Evolutionary conservation across 2,888 invertebrate species (phyloP), one percentile per base, ranked within the genome.

Genomic region (Lomographa bimaculata): DNA sequence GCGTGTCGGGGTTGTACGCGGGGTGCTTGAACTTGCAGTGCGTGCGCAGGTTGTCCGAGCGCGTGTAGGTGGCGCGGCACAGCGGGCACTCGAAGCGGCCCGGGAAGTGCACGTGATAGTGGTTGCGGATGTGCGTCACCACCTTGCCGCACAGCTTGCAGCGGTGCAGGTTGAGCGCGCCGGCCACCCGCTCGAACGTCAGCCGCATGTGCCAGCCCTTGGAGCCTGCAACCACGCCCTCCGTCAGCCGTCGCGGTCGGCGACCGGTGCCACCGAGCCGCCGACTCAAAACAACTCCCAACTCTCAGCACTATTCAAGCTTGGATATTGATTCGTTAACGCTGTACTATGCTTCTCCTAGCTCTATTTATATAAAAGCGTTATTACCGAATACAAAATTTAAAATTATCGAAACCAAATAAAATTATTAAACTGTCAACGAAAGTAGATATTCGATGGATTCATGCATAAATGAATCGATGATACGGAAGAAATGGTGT

Each of bases 171-270:
- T 96, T 96, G 89, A 95, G 94, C 91, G 95, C 95, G 90, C 96
- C 96, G 90, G 95, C 95, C 91, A 96, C 93, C 80, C 96, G 95
- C 93, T 96, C 96, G 92, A 96, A 96, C 90, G 96, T 96, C 91
- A 96, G 94, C 92, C 96, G 95, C 96, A 96, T 96, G 92, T 96
- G 96, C 95, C 96, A 96, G 93, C 95, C 95, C 94, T 95, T 95
- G 89, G 96, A 95, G 94, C 96, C 96, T 96, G 94, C 92, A 94
- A 94, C 90, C 91, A 14, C 14, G 14, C 14, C 4, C 14, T 14
- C 2, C 14, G 3, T 14, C 14, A 2, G 14, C 14, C 2, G 3
- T 4, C 14, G 14, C 14, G n/a, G n/a, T n/a, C n/a, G n/a, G 14
- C 14, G 14, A 3, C 14, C 54, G 35, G 52, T 10, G 46, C 34